Evolutionary conservation across 1,140 invertebrate species (phyloP).

Genomic region (Macrotrachela quadricornifera): DNA sequence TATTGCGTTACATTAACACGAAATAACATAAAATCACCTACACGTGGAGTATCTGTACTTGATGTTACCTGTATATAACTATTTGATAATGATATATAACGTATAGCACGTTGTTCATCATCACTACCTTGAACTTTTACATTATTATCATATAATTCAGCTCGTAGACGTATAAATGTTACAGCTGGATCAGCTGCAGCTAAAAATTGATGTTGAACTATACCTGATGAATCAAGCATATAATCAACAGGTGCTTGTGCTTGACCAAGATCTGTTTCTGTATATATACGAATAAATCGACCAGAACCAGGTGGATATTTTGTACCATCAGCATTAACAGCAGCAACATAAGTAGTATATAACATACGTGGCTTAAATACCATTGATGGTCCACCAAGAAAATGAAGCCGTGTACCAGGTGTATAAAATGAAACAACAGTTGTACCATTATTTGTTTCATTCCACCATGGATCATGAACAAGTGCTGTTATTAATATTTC

Average conservation of each 20-base stretch:
- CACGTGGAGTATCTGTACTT: conserved; percentile 55
- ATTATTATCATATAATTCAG: conserved; percentile 7
- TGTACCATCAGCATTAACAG: no score
- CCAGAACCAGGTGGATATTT: conserved; percentile 1
- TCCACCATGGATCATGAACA: conserved; percentile 66
- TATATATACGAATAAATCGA: conserved; percentile 15
- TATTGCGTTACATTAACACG: conserved; percentile 75
- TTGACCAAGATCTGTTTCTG: conserved; percentile 16
- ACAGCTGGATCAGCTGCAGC: no score
- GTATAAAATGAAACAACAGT: conserved; percentile 64
- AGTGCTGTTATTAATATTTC: conserved; percentile 47
- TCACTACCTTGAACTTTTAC: neutral
- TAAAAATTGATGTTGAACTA: no score
- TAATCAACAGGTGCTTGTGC: neutral
- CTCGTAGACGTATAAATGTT: conserved; percentile 3
- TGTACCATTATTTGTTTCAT: conserved; percentile 58
- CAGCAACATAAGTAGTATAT: conserved; percentile 49
- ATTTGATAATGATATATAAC: conserved; percentile 49
- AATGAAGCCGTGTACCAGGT: conserved; percentile 52
- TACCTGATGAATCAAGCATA: neutral
- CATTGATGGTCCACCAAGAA: conserved; percentile 66
- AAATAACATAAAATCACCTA: conserved; percentile 78
- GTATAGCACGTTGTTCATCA: conserved; percentile 3
- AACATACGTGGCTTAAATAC: conserved; percentile 82
- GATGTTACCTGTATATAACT: conserved; percentile 67